Evolutionary conservation across 1,140 invertebrate species (phyloP).

Genomic region (Lepidurus apus): DNA sequence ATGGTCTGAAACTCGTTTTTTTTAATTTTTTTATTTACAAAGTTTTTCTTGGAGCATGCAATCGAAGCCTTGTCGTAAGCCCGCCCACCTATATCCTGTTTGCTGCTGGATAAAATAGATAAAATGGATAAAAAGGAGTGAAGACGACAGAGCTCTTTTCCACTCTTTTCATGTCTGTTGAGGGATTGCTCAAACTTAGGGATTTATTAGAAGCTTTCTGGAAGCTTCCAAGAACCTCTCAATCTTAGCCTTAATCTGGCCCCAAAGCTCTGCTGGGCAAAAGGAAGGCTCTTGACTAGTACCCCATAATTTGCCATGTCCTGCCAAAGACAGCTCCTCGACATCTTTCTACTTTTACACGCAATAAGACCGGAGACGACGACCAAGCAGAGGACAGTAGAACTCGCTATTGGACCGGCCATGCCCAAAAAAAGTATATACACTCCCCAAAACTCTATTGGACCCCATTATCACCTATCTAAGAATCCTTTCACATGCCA

Average conservation of each 20-base stretch:
- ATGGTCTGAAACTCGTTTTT: too few species aligned
- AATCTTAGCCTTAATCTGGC: neutral
- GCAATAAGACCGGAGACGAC: conserved; percentile 14
- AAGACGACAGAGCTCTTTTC: neutral
- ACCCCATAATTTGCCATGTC: conserved; percentile 15
- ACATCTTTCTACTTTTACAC: neutral
- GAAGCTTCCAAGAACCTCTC: neutral
- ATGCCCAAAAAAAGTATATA: neutral
- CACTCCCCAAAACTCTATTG: neutral
- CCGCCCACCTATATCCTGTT: too few species aligned
- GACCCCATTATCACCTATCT: conserved; percentile 17
- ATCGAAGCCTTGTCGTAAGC: too few species aligned
- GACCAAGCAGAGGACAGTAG: neutral
- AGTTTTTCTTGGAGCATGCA: too few species aligned
- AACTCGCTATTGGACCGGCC: neutral
- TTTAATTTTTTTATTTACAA: too few species aligned
- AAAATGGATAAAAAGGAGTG: neutral
- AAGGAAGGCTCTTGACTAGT: neutral
- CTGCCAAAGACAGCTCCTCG: conserved; percentile 9
- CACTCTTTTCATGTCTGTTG: neutral
- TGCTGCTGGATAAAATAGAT: too few species aligned
- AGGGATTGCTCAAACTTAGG: neutral
- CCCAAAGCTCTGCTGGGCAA: neutral
- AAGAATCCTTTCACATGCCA: conserved; percentile 15
- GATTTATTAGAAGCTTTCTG: neutral